phyloP scores from a whole-genome alignment of 1,140 invertebrate species.

The Drosophila eugracilis region DNA sequence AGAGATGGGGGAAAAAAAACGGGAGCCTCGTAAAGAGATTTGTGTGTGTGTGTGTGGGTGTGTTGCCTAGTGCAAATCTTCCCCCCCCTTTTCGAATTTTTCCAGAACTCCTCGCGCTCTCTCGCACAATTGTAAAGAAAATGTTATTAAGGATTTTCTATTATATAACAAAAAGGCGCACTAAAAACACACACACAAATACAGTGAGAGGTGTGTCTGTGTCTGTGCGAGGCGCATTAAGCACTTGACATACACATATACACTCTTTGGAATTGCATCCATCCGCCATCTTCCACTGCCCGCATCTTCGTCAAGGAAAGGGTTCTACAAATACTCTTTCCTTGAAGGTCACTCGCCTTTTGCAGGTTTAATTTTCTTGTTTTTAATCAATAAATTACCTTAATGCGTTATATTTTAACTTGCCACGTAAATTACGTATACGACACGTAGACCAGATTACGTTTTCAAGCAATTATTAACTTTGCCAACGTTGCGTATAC shows the following conservation, averaged over 20 bases:
- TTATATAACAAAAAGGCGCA: slow-evolving; percentile 80
- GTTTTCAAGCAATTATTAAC: neutral
- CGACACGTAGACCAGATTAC: slow-evolving; percentile 11
- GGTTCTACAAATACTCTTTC: slow-evolving; percentile 4
- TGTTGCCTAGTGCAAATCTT: slow-evolving; percentile 53
- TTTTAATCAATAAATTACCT: neutral
- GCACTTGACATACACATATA: slow-evolving; percentile 71
- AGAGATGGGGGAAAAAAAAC: too few species aligned
- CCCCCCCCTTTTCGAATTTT: slow-evolving; percentile 23
- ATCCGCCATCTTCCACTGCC: slow-evolving; percentile 13
- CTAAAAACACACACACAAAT: slow-evolving; percentile 48
- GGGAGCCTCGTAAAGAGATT: slow-evolving; percentile 57
- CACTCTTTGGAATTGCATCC: slow-evolving; percentile 47
- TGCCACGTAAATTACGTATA: neutral
- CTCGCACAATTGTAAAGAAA: slow-evolving; percentile 77
- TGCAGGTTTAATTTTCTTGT: neutral
- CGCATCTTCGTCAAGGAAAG: neutral
- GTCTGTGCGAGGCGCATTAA: slow-evolving; percentile 60
- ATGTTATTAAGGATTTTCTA: slow-evolving; percentile 84
- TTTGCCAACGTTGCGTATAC: slow-evolving; percentile 6
- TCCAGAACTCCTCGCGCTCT: slow-evolving; percentile 3
- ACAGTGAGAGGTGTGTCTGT: slow-evolving; percentile 9
- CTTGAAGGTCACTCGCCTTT: too few species aligned
- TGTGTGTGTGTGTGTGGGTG: slow-evolving; percentile 28
- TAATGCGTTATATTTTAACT: neutral